Conservation (phyloP, 2,888 invertebrate species). For the Zootermopsis nevadensis region DNA sequence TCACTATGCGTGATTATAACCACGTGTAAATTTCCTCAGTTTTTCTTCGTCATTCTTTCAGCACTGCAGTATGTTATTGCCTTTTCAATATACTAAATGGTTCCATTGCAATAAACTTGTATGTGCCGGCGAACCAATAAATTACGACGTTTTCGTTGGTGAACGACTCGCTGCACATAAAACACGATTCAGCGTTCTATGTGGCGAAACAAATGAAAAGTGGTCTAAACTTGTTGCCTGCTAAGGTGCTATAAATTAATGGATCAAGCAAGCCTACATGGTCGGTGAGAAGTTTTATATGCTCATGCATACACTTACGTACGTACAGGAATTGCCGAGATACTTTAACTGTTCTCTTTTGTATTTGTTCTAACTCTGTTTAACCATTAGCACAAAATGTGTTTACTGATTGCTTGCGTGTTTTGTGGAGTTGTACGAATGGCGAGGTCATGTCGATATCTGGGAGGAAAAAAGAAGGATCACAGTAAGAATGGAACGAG, state of each 20-base stretch:
- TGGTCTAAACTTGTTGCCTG: conserved; percentile 1
- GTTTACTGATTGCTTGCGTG: neutral
- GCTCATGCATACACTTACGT: neutral
- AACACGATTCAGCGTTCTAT: neutral
- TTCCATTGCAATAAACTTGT: neutral
- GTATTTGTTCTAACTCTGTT: neutral
- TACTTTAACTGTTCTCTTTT: neutral
- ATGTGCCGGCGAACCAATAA: neutral
- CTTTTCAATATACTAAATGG: neutral
- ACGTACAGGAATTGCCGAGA: neutral
- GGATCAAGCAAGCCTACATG: neutral
- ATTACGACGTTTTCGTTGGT: conserved; percentile 12
- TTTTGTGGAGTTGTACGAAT: no score
- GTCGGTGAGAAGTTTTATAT: neutral
- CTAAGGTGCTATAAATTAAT: conserved; percentile 25
- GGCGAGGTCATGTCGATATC: no score
- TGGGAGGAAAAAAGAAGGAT: no score
- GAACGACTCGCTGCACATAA: neutral
- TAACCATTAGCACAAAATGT: conserved; percentile 5
- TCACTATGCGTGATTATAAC: neutral
- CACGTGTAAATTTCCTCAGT: neutral
- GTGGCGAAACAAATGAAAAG: neutral
- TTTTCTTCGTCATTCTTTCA: neutral
- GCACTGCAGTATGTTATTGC: neutral
- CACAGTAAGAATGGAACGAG: no score